Conservation (phyloP, 1,140 invertebrate genomes). For the Drosophila pallidifrons region DNA sequence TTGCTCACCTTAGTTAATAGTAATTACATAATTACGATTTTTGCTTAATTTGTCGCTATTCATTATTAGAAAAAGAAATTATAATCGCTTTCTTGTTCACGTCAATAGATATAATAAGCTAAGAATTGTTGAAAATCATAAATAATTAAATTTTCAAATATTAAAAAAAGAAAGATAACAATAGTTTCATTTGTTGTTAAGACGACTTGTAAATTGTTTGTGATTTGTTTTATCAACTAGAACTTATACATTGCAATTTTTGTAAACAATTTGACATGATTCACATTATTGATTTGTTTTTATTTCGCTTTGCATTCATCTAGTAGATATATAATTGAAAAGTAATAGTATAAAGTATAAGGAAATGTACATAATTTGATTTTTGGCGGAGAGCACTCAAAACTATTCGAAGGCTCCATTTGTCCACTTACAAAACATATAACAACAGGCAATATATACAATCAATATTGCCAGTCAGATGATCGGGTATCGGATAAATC, state of each 20-base stretch:
- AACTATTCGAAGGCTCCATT: conserved; percentile 36
- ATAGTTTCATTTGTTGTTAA: conserved; percentile 35
- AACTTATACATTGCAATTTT: conserved; percentile 70
- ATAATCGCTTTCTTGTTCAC: conserved; percentile 52
- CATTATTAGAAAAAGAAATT: conserved; percentile 63
- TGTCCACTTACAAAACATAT: conserved; percentile 72
- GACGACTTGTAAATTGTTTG: conserved; percentile 30
- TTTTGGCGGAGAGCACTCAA: conserved; percentile 47
- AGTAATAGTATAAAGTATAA: conserved; percentile 39
- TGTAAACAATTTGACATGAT: conserved; percentile 68
- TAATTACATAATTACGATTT: conserved; percentile 67
- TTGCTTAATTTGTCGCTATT: conserved; percentile 64
- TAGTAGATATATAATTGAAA: conserved; percentile 52
- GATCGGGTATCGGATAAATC: conserved; percentile 31
- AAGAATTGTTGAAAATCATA: conserved; percentile 62
- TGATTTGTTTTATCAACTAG: conserved; percentile 60
- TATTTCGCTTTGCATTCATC: conserved; percentile 54
- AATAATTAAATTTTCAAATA: conserved; percentile 36
- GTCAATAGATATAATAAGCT: conserved; percentile 56
- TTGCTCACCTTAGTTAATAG: conserved; percentile 69
- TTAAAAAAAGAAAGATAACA: conserved; percentile 30
- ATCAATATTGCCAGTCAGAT: conserved; percentile 34
- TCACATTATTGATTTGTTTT: conserved; percentile 60
- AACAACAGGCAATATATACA: conserved; percentile 57
- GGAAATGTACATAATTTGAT: conserved; percentile 50